phyloP scores from a whole-genome alignment of 2,113 vertebrate genomes.

The Dasyurus viverrinus region DNA sequence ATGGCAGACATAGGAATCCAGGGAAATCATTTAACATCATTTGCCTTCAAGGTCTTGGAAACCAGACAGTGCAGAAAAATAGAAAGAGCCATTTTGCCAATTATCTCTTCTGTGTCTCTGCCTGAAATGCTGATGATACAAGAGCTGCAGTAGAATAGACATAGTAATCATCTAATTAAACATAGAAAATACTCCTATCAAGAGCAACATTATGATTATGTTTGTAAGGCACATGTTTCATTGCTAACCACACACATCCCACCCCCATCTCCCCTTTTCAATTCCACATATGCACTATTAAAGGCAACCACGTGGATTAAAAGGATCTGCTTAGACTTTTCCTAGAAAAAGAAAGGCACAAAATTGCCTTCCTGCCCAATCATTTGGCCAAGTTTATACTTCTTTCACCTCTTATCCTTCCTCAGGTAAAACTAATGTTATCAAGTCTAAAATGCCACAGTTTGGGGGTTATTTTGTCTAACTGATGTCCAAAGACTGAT shows the following conservation, averaged over 20 bases:
- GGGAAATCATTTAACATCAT: constrained; percentile 5
- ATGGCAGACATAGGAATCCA: background rate
- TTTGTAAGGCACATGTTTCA: too few relatives aligned
- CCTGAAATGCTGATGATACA: background rate
- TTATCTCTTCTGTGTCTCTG: background rate
- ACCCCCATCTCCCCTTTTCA: background rate
- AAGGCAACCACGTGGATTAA: background rate
- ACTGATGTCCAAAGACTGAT: background rate
- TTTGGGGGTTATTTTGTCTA: too few relatives aligned
- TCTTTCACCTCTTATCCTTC: background rate
- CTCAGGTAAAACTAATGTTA: too few relatives aligned
- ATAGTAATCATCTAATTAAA: background rate
- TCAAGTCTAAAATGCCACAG: too few relatives aligned
- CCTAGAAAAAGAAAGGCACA: background rate
- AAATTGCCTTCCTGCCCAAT: background rate
- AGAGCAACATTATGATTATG: background rate
- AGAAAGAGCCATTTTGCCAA: constrained; percentile 4
- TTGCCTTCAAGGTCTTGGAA: constrained; percentile 40
- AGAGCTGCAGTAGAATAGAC: background rate
- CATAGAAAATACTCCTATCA: background rate
- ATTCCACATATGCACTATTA: background rate
- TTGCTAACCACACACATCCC: background rate
- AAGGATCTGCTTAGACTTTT: background rate
- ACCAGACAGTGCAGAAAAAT: background rate
- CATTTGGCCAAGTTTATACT: rapidly evolving